Percentiles rank a stretch among this genome's conserved stretches.
phyloP scores from a whole-genome alignment of 2,797 vertebrate species.

The Amniataba percoides region DNA sequence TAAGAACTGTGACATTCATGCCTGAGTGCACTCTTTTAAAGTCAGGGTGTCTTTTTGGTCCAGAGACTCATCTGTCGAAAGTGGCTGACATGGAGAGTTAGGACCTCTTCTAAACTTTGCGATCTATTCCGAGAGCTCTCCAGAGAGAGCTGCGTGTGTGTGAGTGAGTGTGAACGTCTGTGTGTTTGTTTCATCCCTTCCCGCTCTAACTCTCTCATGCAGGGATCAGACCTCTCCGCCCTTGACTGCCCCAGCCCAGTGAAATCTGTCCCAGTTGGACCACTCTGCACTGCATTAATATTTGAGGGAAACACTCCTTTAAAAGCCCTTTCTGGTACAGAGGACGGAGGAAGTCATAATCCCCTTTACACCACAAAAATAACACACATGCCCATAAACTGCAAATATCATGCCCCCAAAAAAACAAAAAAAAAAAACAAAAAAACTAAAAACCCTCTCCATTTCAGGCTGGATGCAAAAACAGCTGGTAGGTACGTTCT shows the following conservation, averaged over 20 bases:
- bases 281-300: slow-evolving; percentile 78
- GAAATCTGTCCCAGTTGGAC: slow-evolving; percentile 77
- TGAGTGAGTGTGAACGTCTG: slow-evolving; percentile 5
- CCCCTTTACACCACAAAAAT: slow-evolving; percentile 51
- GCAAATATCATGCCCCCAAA: slow-evolving; percentile 33
- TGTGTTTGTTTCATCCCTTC: slow-evolving; percentile 48
- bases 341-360: slow-evolving; percentile 64
- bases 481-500: slow-evolving; percentile 5
- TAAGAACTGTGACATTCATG: slow-evolving; percentile 45
- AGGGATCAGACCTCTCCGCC: slow-evolving; percentile 74
- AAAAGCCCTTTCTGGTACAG: slow-evolving; percentile 78
- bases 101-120: slow-evolving; percentile 54
- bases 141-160: slow-evolving; percentile 43
- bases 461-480: slow-evolving; percentile 28
- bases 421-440: slow-evolving; percentile 23
- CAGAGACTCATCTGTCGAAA: slow-evolving; percentile 23
- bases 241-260: slow-evolving; percentile 66
- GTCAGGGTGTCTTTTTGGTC: slow-evolving; percentile 50
- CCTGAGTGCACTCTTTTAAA: slow-evolving; percentile 47
- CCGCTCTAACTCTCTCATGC: slow-evolving; percentile 55
- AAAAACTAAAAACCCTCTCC: slow-evolving; percentile 14
- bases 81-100: slow-evolving; percentile 18
- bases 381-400: slow-evolving; percentile 41
- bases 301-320: slow-evolving; percentile 76
- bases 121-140: slow-evolving; percentile 61